Evolutionary conservation across 2,888 invertebrate genomes (phyloP).

Genomic region (Lymantria monacha): DNA sequence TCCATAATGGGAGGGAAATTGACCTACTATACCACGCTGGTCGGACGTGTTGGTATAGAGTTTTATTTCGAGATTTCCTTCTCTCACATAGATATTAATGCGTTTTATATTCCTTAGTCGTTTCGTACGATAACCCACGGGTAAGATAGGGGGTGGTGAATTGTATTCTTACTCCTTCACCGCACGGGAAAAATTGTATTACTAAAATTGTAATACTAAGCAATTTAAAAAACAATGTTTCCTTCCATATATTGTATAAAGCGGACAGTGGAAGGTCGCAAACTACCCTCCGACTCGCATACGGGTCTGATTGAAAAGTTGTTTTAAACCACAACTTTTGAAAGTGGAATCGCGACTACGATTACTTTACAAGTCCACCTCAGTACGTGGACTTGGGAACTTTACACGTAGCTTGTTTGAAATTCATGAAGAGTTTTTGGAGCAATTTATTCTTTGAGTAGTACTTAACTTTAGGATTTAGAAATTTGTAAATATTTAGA

Average conservation of each 20-base stretch:
- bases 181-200: too few species aligned
- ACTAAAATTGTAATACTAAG: too few species aligned
- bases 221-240: not conserved
- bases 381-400: slow-evolving; percentile 10
- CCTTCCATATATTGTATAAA: slow-evolving; percentile 15
- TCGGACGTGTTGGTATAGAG: too few species aligned
- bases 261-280: slow-evolving; percentile 38
- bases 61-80: too few species aligned
- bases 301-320: slow-evolving; percentile 75
- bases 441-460: slow-evolving; percentile 6
- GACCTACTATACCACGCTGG: too few species aligned
- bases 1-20: too few species aligned
- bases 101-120: too few species aligned
- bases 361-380: slow-evolving; percentile 31
- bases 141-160: too few species aligned
- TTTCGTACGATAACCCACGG: too few species aligned
- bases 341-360: slow-evolving; percentile 28
- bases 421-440: slow-evolving; percentile 12
- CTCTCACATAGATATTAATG: too few species aligned
- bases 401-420: slow-evolving; percentile 30
- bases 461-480: not conserved
- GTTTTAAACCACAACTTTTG: slow-evolving; percentile 50
- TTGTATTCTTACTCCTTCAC: too few species aligned
- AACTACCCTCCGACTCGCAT: slow-evolving; percentile 47
- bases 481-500: too few species aligned